A percentile compares a stretch with the other conserved stretches of the same genome.
Conservation (phyloP, 1,140 invertebrate species). For the Drosophila willistoni region DNA sequence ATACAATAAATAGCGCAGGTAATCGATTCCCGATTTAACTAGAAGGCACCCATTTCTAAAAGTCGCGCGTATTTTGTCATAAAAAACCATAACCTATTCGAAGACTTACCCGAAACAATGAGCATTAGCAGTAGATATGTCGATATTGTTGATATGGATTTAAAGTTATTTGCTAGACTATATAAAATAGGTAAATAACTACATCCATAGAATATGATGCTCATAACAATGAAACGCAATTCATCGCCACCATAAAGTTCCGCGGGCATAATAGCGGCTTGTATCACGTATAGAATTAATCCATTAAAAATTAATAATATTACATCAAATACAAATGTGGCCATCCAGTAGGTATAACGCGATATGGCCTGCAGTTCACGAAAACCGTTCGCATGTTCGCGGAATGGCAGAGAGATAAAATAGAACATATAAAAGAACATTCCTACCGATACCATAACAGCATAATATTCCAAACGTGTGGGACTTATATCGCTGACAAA, state of each 20-base stretch:
- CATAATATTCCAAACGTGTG: constrained; percentile 68
- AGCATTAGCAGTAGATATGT: constrained; percentile 76
- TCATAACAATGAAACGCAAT: constrained; percentile 42
- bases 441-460: constrained; percentile 63
- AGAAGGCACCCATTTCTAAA: no score
- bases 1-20: no score
- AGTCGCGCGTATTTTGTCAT: no score
- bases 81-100: not conserved
- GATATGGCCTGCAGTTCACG: constrained; percentile 75
- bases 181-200: constrained; percentile 77
- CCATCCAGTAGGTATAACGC: constrained; percentile 62
- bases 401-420: constrained; percentile 71
- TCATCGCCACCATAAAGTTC: constrained; percentile 60
- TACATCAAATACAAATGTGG: constrained; percentile 64
- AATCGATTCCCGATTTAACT: no score
- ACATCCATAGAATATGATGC: constrained; percentile 74
- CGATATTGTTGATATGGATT: constrained; percentile 76
- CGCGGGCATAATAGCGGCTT: constrained; percentile 56
- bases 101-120: constrained; percentile 69
- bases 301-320: constrained; percentile 51
- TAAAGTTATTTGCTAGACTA: constrained; percentile 66
- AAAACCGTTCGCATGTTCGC: constrained; percentile 72
- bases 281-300: constrained; percentile 32
- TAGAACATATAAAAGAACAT: constrained; percentile 79
- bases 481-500: constrained; percentile 70